Evolutionary conservation across 2,888 invertebrate species (phyloP).

Genomic region (Acheta domesticus): DNA sequence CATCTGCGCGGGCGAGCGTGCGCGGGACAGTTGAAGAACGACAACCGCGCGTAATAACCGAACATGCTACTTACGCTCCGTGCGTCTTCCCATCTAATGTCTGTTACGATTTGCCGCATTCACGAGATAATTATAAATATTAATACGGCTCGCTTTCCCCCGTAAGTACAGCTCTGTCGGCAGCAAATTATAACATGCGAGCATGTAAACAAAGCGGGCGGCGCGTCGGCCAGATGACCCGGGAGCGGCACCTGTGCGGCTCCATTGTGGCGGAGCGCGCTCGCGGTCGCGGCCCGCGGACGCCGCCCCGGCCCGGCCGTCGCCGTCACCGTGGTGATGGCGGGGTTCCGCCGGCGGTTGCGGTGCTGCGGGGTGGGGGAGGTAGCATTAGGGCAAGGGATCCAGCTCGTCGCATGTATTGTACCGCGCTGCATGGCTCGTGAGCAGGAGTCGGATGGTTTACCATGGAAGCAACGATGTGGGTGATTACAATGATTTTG

Average conservation of each 20-base stretch:
- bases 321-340: not conserved
- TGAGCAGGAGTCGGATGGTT: too few species aligned
- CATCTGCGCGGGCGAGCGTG: slow-evolving; percentile 1
- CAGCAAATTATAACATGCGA: slow-evolving; percentile 7
- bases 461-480: too few species aligned
- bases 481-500: too few species aligned
- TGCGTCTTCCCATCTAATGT: not conserved
- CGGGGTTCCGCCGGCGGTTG: too few species aligned
- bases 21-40: not conserved
- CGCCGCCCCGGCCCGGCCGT: not conserved
- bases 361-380: too few species aligned
- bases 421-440: too few species aligned
- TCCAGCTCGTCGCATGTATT: too few species aligned
- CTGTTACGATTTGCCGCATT: slow-evolving; percentile 8
- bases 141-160: not conserved
- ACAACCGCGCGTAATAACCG: not conserved
- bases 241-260: slow-evolving; percentile 7
- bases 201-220: slow-evolving; percentile 1
- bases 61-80: not conserved
- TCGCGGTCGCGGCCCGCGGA: not conserved
- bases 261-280: not conserved
- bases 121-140: slow-evolving; percentile 18
- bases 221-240: slow-evolving; percentile 3
- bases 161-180: slow-evolving; percentile 1
- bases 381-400: too few species aligned